Evolutionary conservation across 2,888 invertebrate genomes (phyloP).

Genomic region (Hyposoter dolosus): DNA sequence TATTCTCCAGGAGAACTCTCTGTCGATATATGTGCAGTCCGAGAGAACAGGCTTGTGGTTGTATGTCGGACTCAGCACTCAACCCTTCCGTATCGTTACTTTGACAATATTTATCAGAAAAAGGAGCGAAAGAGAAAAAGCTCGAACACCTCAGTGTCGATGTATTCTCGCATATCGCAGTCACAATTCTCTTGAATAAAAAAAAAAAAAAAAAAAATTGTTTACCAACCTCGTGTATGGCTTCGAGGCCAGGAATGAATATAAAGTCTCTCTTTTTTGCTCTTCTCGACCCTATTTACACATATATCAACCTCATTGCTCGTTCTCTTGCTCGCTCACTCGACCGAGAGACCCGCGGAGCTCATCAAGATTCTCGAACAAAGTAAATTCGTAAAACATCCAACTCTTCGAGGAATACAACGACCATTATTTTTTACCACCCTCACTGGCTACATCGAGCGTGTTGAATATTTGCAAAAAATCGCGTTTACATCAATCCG

Average conservation of each 20-base stretch:
- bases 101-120: constrained; percentile 4
- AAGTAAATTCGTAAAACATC: constrained; percentile 52
- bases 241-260: constrained; percentile 40
- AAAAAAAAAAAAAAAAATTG: constrained; percentile 30
- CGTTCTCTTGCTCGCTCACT: constrained; percentile 35
- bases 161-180: constrained; percentile 57
- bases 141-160: background rate
- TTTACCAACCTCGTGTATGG: constrained; percentile 29
- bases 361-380: constrained; percentile 46
- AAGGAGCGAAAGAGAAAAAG: background rate
- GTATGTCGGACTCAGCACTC: constrained; percentile 17
- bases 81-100: constrained; percentile 34
- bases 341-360: constrained; percentile 23
- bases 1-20: constrained; percentile 45
- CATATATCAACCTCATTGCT: constrained; percentile 33
- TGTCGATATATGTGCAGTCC: constrained; percentile 26
- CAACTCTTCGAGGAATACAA: constrained; percentile 35
- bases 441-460: constrained; percentile 31
- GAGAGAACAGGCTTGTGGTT: background rate
- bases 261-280: constrained; percentile 54
- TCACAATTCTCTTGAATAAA: constrained; percentile 25
- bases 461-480: constrained; percentile 34
- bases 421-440: constrained; percentile 27
- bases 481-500: constrained; percentile 25
- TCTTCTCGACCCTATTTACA: constrained; percentile 30